These are phyloP conservation scores for Platycheirus rosarum DNA, from an alignment of 2,888 invertebrate species.

Conservation along the genomic window DNA sequence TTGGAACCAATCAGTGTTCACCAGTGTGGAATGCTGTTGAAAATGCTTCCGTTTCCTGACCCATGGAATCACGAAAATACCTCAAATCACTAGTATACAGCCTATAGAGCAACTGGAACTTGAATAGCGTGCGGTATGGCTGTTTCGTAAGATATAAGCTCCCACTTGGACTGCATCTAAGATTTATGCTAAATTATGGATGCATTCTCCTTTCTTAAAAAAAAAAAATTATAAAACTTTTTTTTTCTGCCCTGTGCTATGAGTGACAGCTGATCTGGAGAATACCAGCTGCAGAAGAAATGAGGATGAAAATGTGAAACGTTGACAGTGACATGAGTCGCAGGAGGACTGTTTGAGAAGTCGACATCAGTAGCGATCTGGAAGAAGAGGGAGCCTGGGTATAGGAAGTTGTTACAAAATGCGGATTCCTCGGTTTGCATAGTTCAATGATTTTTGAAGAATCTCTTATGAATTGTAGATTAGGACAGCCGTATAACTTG, in stretches of 20 bases:
- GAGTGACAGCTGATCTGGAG: conserved; percentile 70
- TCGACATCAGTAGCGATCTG: not conserved
- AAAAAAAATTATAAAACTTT: conserved; percentile 7
- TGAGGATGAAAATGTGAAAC: conserved; percentile 69
- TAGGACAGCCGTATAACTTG: conserved; percentile 30
- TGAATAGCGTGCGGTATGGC: conserved; percentile 53
- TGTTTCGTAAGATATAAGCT: conserved; percentile 39
- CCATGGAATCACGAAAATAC: conserved; percentile 55
- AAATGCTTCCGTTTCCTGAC: conserved; percentile 61
- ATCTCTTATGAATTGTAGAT: conserved; percentile 67
- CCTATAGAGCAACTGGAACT: not conserved
- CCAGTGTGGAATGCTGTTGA: conserved; percentile 32
- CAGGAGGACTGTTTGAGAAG: conserved; percentile 44
- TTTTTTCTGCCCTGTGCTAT: conserved; percentile 37
- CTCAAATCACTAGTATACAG: no score
- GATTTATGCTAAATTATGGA: conserved; percentile 72
- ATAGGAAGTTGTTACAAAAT: conserved; percentile 60
- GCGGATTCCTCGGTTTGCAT: conserved; percentile 61
- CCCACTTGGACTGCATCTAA: conserved; percentile 13
- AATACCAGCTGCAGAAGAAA: conserved; percentile 70
- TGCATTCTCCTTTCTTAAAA: conserved; percentile 46
- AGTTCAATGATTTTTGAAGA: conserved; percentile 69
- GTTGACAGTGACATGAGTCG: conserved; percentile 72
- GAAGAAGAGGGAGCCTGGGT: conserved; percentile 2
- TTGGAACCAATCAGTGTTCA: conserved; percentile 61